These are phyloP conservation scores for Diorhabda elongata DNA, from an alignment of 1,140 invertebrate genomes.

Conservation along the genomic window DNA sequence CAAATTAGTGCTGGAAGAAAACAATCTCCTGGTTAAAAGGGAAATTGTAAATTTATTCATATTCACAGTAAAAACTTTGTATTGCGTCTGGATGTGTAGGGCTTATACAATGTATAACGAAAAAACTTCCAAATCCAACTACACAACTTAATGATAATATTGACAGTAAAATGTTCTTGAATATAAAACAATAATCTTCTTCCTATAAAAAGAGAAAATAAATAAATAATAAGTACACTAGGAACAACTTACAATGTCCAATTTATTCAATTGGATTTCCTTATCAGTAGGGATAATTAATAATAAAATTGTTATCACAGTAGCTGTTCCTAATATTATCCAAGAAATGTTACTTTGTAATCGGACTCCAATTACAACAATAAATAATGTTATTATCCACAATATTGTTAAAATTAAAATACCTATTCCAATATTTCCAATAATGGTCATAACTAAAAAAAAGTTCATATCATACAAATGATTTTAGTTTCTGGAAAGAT, in stretches of 20 bases:
- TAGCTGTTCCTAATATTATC: constrained; percentile 48
- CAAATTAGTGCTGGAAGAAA: constrained; percentile 34
- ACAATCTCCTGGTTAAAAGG: constrained; percentile 16
- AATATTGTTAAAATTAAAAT: constrained; percentile 54
- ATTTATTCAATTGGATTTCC: constrained; percentile 43
- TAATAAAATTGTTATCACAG: constrained; percentile 52
- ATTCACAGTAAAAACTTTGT: constrained; percentile 28
- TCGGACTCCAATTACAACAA: constrained; percentile 55
- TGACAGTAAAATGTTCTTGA: constrained; percentile 51
- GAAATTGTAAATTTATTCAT: constrained; percentile 25
- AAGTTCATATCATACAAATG: background rate
- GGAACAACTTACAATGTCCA: constrained; percentile 28
- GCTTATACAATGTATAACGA: constrained; percentile 53
- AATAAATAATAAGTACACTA: constrained; percentile 11
- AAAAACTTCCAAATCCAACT: constrained; percentile 49
- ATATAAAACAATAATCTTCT: constrained; percentile 56
- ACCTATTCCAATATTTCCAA: constrained; percentile 54
- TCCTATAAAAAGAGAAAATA: constrained; percentile 48
- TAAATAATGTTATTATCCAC: constrained; percentile 52
- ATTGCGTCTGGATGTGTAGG: constrained; percentile 45
- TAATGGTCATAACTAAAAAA: constrained; percentile 44
- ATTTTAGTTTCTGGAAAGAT: background rate
- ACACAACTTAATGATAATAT: constrained; percentile 50
- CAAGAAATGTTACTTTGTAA: constrained; percentile 54
- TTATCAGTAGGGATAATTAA: constrained; percentile 52